Base-by-base conservation (phyloP, 2,888 invertebrate genomes). In the Cosmia trapezina region DNA sequence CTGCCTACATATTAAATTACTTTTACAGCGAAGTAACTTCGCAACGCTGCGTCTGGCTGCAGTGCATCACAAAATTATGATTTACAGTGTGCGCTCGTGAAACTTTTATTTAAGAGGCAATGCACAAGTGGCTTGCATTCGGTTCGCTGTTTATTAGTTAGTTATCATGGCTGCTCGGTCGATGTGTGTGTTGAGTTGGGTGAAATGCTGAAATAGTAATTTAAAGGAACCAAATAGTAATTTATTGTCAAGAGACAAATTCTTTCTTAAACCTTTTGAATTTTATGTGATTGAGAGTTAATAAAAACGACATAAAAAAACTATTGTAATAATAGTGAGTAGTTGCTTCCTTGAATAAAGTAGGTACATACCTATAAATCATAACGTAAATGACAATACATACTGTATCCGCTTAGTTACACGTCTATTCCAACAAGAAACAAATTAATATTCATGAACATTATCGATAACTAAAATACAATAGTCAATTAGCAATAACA, bases 1-100 rank as follows among this genome's bases (percentile, higher is more conserved):
- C 85, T 83, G 86, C 83, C 83, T 85, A 87, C 85, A 86, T 88
- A 88, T 87, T 87, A 88, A 88, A 89, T 89, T 87, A 88, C 86
- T 89, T 88, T 86, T 85, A 82, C 84, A 80, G 81, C 80, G 79
- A 86, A 61, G 81, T 81, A 84, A 87, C 76, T 87, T 87, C 69
- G 72, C 75, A 73, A 71, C 85, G 83, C 80, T 85, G 87, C 87
- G 85, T 83, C 82, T 78, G 60, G 68, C 78, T 84, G 83, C 85
- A 83, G 83, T 84, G 80, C 86, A 83, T 85, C 84, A 85, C 84
- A 71, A 85, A 87, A 87, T 88, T 88, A 88, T 88, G 88, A 89
- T 88, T 88, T 88, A 89, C 85, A 77, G 78, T 77, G 77, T 75
- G 75, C 78, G 71, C 83, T 84, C 79, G 76, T 84, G 81, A 83